A percentile compares a stretch with the other conserved stretches of the same genome.
phyloP scores from a whole-genome alignment of 2,888 invertebrate genomes.

The Omphaloscelis lunosa region DNA sequence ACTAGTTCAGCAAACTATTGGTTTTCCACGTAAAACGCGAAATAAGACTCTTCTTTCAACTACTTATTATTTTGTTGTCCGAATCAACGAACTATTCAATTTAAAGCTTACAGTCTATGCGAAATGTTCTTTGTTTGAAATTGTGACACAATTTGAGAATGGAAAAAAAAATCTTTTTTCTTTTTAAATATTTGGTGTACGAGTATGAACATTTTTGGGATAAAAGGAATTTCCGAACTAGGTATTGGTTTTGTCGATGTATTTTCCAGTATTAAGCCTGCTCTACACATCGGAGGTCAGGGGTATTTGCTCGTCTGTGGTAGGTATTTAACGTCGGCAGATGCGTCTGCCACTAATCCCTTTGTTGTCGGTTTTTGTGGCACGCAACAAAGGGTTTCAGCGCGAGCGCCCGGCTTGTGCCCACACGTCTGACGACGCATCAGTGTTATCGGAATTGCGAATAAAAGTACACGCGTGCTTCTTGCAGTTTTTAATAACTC shows the following conservation, averaged over 20 bases:
- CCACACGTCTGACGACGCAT: too few relatives aligned
- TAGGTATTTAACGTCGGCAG: too few relatives aligned
- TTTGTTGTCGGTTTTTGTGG: too few relatives aligned
- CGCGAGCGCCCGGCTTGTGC: too few relatives aligned
- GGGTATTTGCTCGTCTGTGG: too few relatives aligned
- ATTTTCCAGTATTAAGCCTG: too few relatives aligned
- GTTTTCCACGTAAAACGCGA: slow-evolving; percentile 34
- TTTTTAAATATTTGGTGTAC: background rate
- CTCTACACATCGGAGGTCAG: too few relatives aligned
- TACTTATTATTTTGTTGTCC: slow-evolving; percentile 30
- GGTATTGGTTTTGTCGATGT: background rate
- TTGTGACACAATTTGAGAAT: slow-evolving; percentile 15
- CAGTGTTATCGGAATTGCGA: too few relatives aligned
- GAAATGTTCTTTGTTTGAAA: slow-evolving; percentile 33
- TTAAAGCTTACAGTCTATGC: slow-evolving; percentile 3
- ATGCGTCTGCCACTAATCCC: too few relatives aligned
- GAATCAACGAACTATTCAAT: slow-evolving; percentile 38
- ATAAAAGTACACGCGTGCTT: too few relatives aligned
- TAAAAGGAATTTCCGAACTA: background rate
- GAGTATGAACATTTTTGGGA: background rate
- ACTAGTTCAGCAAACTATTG: slow-evolving; percentile 23
- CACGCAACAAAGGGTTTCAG: too few relatives aligned
- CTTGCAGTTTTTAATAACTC: too few relatives aligned
- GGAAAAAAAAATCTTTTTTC: slow-evolving; percentile 1
- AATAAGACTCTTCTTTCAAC: slow-evolving; percentile 40